Evolutionary conservation across 2,888 invertebrate genomes (phyloP), one percentile per base, ranked within the genome.

Genomic region (Habroteleia sp.): DNA sequence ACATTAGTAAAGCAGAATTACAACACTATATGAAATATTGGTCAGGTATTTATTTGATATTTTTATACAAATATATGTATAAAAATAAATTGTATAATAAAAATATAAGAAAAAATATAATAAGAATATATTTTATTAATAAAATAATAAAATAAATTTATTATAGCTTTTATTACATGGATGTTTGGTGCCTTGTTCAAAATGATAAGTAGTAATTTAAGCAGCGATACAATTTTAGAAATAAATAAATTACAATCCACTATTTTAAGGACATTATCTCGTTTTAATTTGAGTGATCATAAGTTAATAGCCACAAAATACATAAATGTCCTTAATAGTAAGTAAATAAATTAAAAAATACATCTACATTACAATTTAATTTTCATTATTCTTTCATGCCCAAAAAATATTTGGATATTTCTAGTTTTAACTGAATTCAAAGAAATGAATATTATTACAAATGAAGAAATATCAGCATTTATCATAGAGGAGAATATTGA

Each of bases 141-240:
- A 5, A 3, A 3, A 3, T 20, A 25, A 25, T 25, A 25, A 25
- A 25, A 7, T 25, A 25, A 1, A 3, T 25, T 63, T 37, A 3
- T n/a, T n/a, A n/a, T 84, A 84, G 89, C 91, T 1, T 93, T 93
- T 78, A 92, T 92, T 56, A 91, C 91, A 8, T 94, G 93, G 93
- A 85, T 93, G 1, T 88, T 93, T 56, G 93, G 93, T n/a, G 89
- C 91, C 81, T 89, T 93, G 79, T 93, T 93, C 83, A 92, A 92
- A 87, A 88, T 93, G 27, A 89, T 92, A 83, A 91, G 16, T 20
- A 46, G 90, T 44, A 81, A 84, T 13, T 74, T 85, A n/a, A 84
- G 81, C 35, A 35, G 75, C 16, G 77, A 82, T 48, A 83, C 82
- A 11, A 68, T 81, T 8, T 52, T 69, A 11, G 80, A 80, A 27